A percentile compares a stretch with the other conserved stretches of the same genome.
These are phyloP conservation scores for Noctua pronuba DNA, from an alignment of 2,888 invertebrate genomes.

Conservation along the genomic window DNA sequence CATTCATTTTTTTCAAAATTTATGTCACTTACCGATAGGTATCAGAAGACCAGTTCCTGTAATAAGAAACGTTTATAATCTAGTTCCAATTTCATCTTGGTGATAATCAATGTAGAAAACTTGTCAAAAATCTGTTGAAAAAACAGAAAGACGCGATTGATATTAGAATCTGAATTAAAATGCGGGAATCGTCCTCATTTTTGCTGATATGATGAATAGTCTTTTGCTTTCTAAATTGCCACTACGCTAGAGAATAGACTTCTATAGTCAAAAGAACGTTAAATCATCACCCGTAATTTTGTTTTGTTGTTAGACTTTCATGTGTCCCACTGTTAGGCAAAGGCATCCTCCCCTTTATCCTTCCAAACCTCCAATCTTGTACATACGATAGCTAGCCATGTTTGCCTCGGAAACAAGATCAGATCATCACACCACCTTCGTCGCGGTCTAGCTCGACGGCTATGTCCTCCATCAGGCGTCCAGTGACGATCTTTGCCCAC, in stretches of 20 bases:
- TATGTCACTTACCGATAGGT: conserved; percentile 2
- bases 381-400: too few relatives aligned
- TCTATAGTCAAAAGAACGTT: too few relatives aligned
- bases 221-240: neutral
- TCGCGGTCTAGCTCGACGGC: too few relatives aligned
- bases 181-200: neutral
- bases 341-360: too few relatives aligned
- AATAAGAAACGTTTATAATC: neutral
- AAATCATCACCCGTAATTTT: too few relatives aligned
- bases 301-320: too few relatives aligned
- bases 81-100: neutral
- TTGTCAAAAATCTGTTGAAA: neutral
- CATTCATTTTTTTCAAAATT: neutral
- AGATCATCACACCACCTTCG: too few relatives aligned
- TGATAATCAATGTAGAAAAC: neutral
- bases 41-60: conserved; percentile 6
- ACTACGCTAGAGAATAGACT: neutral
- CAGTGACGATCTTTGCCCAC: too few relatives aligned
- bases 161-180: neutral
- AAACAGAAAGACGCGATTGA: neutral
- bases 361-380: too few relatives aligned
- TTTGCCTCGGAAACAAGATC: too few relatives aligned
- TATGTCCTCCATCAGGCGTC: too few relatives aligned
- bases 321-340: too few relatives aligned
- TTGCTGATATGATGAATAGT: neutral